Evolutionary conservation across 2,888 invertebrate genomes (phyloP), one percentile per base, ranked within the genome.

Genomic region (Agrenia bidenticulata): DNA sequence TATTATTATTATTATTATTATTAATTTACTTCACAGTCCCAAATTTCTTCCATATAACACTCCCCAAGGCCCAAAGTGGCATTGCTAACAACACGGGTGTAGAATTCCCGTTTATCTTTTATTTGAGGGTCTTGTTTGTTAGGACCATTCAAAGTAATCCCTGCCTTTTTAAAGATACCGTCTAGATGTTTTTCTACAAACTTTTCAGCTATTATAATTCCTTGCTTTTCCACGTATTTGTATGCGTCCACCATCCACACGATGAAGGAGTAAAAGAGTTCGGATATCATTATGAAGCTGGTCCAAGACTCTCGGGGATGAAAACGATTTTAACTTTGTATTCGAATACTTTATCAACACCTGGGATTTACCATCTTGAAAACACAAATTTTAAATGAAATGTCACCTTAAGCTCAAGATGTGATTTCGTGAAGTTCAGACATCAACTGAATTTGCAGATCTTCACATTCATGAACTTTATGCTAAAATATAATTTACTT

Each of bases 11-110:
- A n/a, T n/a, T n/a, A n/a, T n/a, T n/a, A n/a, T n/a, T n/a, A n/a
- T n/a, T n/a, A n/a, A n/a, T n/a, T n/a, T n/a, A n/a, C n/a, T 45
- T 45, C 45, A 45, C 15, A 15, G 45, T 45, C 45, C 45, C 45
- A 45, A 7, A 26, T 17, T 11, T 67, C 66, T 9, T 74, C 73
- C 70, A 72, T 70, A 61, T 70, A 74, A 15, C 54, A 57, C 53
- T 74, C 72, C 42, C 73, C 73, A 21, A 74, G 27, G 9, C 70
- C 73, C 17, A 74, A 39, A 2, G 70, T 53, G 1, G 69, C 63
- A 57, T 72, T 66, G 21, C 63, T 64, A 21, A 64, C 56, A 1
- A 74, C 54, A 37, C 66, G 57, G 0, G 55, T 27, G 50, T 70
- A 74, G 53, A 74, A 74, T 19, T 73, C 66, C n/a, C 54, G 49